Conservation (phyloP, 2,888 invertebrate genomes). For the Pterobdella sp. region DNA sequence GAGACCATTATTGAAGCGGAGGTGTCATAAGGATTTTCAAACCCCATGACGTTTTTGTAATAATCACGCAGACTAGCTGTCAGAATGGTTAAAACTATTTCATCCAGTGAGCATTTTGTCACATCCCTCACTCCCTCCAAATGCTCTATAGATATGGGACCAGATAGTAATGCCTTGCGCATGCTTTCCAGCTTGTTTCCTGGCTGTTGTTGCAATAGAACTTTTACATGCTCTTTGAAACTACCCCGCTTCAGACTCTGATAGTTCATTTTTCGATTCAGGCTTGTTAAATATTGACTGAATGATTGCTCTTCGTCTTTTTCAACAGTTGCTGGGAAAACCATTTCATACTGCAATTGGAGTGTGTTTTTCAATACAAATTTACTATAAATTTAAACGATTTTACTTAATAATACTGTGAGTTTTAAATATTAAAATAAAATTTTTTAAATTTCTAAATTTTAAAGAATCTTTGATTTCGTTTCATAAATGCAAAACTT, state of each 20-base stretch:
- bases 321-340: no score
- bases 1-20: conserved; percentile 49
- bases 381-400: no score
- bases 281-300: no score
- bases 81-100: conserved; percentile 55
- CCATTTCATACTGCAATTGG: no score
- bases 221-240: background rate
- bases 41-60: conserved; percentile 53
- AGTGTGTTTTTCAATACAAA: no score
- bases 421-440: no score
- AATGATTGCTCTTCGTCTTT: no score
- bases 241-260: background rate
- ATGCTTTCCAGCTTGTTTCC: background rate
- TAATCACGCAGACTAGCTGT: conserved; percentile 55
- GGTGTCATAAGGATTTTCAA: conserved; percentile 54
- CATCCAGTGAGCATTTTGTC: conserved; percentile 55
- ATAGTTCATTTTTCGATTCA: background rate
- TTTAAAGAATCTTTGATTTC: no score
- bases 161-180: conserved; percentile 3
- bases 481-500: no score
- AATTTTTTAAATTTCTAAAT: no score
- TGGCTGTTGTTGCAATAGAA: background rate
- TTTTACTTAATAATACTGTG: no score
- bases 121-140: conserved; percentile 53
- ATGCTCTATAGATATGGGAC: conserved; percentile 4